Evolutionary conservation across 2,797 vertebrate genomes (phyloP), one percentile per base, ranked within the genome.

Genomic region (Paramormyrops hopkinsi): DNA sequence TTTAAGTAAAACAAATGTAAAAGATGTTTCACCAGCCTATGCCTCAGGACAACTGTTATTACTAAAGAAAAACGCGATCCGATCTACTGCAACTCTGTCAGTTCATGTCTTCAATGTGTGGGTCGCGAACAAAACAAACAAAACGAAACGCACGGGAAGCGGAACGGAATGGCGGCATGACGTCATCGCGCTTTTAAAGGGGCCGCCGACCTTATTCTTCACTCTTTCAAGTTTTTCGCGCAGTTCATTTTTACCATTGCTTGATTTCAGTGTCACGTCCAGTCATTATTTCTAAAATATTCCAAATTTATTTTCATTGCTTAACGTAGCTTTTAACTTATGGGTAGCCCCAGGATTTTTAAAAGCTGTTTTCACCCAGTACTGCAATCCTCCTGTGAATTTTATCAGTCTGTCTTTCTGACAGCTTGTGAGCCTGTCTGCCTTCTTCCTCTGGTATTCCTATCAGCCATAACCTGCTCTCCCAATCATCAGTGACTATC

Each of bases 261-360:
- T 92, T 91, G 90, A 90, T 89, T 88, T 90, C 82, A 41, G 37
- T 89, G 89, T 90, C 90, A 90, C 86, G 51, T 86, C 48, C 29
- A 37, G 48, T 37, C 29, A 86, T 7, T 14, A 29, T 86, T 53
- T 86, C 50, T 4, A 46, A 44, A 82, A 46, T 82, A 46, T 9
- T 82, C 8, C 25, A 33, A 25, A 54, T 29, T n/a, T 53, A 33
- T 14, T 62, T n/a, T 87, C 25, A 37, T 41, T n/a, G 33, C 54
- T 33, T 59, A 33, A 33, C 19, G 19, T 46, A 17, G 17, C 19
- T 82, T 82, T 82, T 82, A 44, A 3, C n/a, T 46, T 11, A 46
- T 46, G 54, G 33, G 17, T 59, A 17, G 4, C 51, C 19, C 17
- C 22, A 25, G 7, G 19, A 33, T 19, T 33, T 87, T 59, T 33